phyloP scores from a whole-genome alignment of 2,797 vertebrate species.

The Fistularia commersonii region DNA sequence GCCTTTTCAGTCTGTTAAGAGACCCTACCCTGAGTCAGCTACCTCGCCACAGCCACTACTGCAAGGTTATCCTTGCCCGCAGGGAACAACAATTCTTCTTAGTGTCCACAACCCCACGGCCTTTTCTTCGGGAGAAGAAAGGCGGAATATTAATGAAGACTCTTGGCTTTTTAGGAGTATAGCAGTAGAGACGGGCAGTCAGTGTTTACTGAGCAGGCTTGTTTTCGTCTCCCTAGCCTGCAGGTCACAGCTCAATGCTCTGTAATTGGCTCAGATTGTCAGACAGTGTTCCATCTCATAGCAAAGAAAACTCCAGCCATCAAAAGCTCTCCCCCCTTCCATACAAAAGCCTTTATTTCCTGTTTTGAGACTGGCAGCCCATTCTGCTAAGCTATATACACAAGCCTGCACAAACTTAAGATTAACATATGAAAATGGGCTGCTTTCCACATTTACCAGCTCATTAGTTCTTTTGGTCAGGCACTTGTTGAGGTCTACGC shows the following conservation, averaged over 20 bases:
- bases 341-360: conserved; percentile 41
- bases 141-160: conserved; percentile 75
- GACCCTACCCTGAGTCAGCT: conserved; percentile 77
- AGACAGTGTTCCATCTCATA: conserved; percentile 64
- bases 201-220: conserved; percentile 69
- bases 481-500: conserved; percentile 64
- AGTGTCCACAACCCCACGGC: conserved; percentile 51
- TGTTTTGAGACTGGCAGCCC: conserved; percentile 49
- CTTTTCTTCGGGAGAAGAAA: conserved; percentile 65
- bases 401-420: conserved; percentile 60
- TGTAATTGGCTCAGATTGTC: conserved; percentile 84
- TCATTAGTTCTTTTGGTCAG: conserved; percentile 74
- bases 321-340: conserved; percentile 46
- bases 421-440: conserved; percentile 80
- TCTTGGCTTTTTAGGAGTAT: conserved; percentile 62
- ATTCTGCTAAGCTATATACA: conserved; percentile 58
- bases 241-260: conserved; percentile 70
- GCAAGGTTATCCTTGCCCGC: conserved; percentile 72
- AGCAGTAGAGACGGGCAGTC: conserved; percentile 56
- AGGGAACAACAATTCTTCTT: conserved; percentile 68
- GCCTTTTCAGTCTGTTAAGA: conserved; percentile 75
- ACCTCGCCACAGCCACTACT: conserved; percentile 68
- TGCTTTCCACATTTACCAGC: conserved; percentile 76
- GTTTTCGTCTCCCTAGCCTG: conserved; percentile 58
- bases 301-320: conserved; percentile 66